Base-by-base conservation (phyloP, 2,888 invertebrate genomes). In the Podotricha telesiphe region DNA sequence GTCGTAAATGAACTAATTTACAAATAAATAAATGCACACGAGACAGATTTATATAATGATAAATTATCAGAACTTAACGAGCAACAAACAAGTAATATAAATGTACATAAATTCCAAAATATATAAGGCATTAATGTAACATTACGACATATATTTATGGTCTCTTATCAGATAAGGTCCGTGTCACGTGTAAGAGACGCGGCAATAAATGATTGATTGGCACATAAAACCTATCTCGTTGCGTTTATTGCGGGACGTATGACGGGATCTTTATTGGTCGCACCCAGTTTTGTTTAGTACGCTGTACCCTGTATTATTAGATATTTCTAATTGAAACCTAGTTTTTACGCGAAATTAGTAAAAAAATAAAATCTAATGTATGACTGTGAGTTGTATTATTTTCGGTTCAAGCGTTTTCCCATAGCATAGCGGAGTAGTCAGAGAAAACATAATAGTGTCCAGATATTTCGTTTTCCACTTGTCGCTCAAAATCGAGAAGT, bases 121-220 rank as follows among this genome's bases (percentile, higher is more conserved):
- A 67, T 67, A 70, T 71, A 64, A 48, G 66, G 51, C 58, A 66
- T 69, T 71, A 67, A 64, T 51, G 53, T 62, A 40, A 42, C 66
- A 69, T 59, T 59, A 67, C 66, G 53, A 66, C 55, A 67, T 42
- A 69, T 66, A 71, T 72, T 69, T 72, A 72, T 65, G 55, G 37
- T n/a, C 34, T 55, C 56, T 71, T 71, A 71, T 68, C 67, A 48
- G 69, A 67, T 69, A 68, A 68, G 65, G 55, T 17, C 45, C 40
- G 5, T 50, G 69, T 71, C 71, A 71, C 72, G 72, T 73, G 73
- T 53, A 55, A 48, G 62, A 70, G 68, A 70, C 72, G 63, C 65
- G 71, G 73, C 69, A 68, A 71, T 74, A 70, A 74, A 67, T 70
- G 65, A 72, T 68, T 62, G 73, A 73, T 71, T 68, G 74, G 65